A percentile compares a stretch with the other conserved stretches of the same genome.
Evolutionary conservation across 1,140 invertebrate genomes (phyloP).

Genomic region (Hirudo medicinalis): DNA sequence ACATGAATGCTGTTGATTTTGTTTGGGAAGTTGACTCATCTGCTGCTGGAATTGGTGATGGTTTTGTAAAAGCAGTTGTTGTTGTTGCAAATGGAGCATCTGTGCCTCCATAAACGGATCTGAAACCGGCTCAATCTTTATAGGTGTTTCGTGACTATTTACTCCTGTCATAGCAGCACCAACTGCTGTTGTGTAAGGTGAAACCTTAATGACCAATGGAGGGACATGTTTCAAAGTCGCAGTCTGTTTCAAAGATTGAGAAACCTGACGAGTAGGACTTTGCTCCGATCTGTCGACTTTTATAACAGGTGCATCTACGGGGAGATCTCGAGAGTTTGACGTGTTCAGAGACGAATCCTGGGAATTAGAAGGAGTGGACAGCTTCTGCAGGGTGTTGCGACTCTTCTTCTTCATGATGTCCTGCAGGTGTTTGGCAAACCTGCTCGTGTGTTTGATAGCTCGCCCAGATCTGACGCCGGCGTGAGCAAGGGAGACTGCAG

Average conservation of each 20-base stretch:
- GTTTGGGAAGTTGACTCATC: neutral
- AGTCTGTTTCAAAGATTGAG: no score
- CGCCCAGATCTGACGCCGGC: neutral
- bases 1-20: neutral
- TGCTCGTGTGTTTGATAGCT: conserved; percentile 3
- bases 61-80: conserved; percentile 2
- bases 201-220: no score
- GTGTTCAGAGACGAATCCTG: no score
- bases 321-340: no score
- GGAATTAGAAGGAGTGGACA: no score
- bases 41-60: neutral
- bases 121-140: neutral
- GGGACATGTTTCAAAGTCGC: no score
- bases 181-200: neutral
- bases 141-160: neutral
- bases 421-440: neutral
- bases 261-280: no score
- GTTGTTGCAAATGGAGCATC: neutral
- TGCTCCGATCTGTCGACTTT: no score
- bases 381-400: neutral
- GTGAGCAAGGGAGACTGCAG: conserved; percentile 1
- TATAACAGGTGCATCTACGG: no score
- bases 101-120: neutral
- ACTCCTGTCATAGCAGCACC: neutral
- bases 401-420: conserved; percentile 9